A percentile compares a stretch with the other conserved stretches of the same genome.
Evolutionary conservation across 2,888 invertebrate species (phyloP).

Genomic region (Platycnemis pennipes): DNA sequence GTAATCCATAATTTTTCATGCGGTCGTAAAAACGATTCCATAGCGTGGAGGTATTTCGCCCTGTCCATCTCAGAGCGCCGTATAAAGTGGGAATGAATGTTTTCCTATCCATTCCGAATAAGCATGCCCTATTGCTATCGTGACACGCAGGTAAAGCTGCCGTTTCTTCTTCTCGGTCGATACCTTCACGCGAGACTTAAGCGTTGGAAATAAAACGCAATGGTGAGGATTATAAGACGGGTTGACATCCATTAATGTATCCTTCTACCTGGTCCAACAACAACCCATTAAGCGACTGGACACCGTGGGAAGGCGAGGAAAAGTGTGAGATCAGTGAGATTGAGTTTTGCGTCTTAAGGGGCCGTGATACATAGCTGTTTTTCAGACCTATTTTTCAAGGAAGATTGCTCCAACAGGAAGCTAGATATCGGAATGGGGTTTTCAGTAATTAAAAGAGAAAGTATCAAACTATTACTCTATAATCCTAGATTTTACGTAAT

Average conservation of each 20-base stretch:
- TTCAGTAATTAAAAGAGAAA: too few relatives aligned
- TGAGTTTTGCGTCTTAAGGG: slow-evolving; percentile 14
- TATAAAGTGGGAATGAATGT: not conserved
- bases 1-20: not conserved
- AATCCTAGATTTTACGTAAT: too few relatives aligned
- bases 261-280: slow-evolving; percentile 54
- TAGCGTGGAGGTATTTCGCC: not conserved
- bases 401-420: too few relatives aligned
- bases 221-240: slow-evolving; percentile 50
- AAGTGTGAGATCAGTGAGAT: slow-evolving; percentile 23
- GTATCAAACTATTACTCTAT: too few relatives aligned
- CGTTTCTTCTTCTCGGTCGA: slow-evolving; percentile 27
- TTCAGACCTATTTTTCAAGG: too few relatives aligned
- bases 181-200: slow-evolving; percentile 37
- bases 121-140: not conserved
- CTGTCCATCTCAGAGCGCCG: not conserved
- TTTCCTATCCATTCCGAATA: slow-evolving; percentile 33
- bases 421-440: too few relatives aligned
- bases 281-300: slow-evolving; percentile 61
- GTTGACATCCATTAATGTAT: slow-evolving; percentile 48
- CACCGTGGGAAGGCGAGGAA: slow-evolving; percentile 66
- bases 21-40: not conserved
- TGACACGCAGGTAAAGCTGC: slow-evolving; percentile 38
- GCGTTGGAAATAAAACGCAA: slow-evolving; percentile 34
- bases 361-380: too few relatives aligned